Base-by-base conservation (phyloP, 2,113 vertebrate genomes). In the Pungitius pungitius region DNA sequence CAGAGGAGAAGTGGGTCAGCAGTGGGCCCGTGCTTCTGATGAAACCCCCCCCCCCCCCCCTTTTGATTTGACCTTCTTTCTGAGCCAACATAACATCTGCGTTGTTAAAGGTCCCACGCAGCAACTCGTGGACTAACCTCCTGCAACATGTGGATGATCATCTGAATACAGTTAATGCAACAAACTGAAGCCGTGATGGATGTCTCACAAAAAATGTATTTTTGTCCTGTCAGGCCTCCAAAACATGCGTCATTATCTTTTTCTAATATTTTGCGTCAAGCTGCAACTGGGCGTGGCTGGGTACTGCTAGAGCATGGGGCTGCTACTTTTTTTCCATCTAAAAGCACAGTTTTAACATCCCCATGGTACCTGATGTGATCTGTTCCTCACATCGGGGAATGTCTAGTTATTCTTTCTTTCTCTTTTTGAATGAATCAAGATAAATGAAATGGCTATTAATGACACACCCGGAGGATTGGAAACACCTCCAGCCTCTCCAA, bases 381-480 rank as follows among this genome's bases (percentile, higher is more conserved):
- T 65, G 69, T 85, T 83, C 80, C 58, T 60, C 65, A 63, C 62
- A 90, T 71, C 80, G 85, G 83, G 82, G 9, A 87, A 80, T 87
- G 40, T 68, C 42, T 64, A 30, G 30, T 30, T 30, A 3, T 83
- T 66, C 22, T 54, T 26, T 54, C 5, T 24, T 24, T 24, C 1
- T 73, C 67, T 67, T 71, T 70, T 69, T 69, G 69, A 74, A 82
- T 85, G 63, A 88, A 85, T 85, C 69, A 69, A 71, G 80, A 80
- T 83, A 81, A 92, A 92, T 90, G 22, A 91, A 91, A 87, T 75
- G 5, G 67, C 80, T 87, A 88, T 90, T 88, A 90, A 88, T 87
- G 75, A 76, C 71, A 73, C 79, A 85, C 75, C 75, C 57, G 40
- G 82, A 81, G 87, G 75, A 84, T 85, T 84, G 76, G 65, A 80